Evolutionary conservation across 2,797 vertebrate genomes (phyloP).

Genomic region (Aeoliscus strigatus): DNA sequence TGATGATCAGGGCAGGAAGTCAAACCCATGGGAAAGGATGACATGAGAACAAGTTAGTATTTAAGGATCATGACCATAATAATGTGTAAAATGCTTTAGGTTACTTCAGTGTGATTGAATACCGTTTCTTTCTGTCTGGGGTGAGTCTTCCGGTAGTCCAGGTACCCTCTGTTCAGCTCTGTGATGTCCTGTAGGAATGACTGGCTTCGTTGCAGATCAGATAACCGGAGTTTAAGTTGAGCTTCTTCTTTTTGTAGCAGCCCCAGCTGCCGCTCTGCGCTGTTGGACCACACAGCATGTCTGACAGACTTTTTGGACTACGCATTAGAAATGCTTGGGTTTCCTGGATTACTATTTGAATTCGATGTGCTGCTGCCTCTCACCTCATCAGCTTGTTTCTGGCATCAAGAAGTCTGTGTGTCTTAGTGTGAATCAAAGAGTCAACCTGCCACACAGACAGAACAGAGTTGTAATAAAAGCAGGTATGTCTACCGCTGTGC

Average conservation of each 20-base stretch:
- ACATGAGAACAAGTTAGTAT: background rate
- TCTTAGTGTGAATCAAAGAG: slow-evolving; percentile 38
- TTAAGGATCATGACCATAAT: no score
- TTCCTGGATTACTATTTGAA: background rate
- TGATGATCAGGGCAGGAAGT: background rate
- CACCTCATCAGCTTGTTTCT: slow-evolving; percentile 62
- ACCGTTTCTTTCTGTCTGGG: slow-evolving; percentile 47
- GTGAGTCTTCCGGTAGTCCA: slow-evolving; percentile 31
- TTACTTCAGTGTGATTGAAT: background rate
- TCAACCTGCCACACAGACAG: slow-evolving; percentile 32
- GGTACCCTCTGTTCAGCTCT: slow-evolving; percentile 42
- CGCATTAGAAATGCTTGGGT: no score
- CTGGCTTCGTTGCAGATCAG: slow-evolving; percentile 42
- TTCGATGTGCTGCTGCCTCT: slow-evolving; percentile 3
- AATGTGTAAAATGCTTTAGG: no score
- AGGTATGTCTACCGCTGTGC: background rate
- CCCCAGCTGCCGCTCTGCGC: slow-evolving; percentile 39
- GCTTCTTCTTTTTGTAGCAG: slow-evolving; percentile 45
- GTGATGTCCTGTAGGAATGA: slow-evolving; percentile 47
- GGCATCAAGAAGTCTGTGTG: slow-evolving; percentile 41
- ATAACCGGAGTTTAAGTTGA: slow-evolving; percentile 30
- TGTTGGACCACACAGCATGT: slow-evolving; percentile 12
- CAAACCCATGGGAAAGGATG: background rate
- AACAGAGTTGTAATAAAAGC: background rate
- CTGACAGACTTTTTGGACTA: no score